Evolutionary conservation across 1,140 invertebrate genomes (phyloP).

Genomic region (Diabrotica virgifera): DNA sequence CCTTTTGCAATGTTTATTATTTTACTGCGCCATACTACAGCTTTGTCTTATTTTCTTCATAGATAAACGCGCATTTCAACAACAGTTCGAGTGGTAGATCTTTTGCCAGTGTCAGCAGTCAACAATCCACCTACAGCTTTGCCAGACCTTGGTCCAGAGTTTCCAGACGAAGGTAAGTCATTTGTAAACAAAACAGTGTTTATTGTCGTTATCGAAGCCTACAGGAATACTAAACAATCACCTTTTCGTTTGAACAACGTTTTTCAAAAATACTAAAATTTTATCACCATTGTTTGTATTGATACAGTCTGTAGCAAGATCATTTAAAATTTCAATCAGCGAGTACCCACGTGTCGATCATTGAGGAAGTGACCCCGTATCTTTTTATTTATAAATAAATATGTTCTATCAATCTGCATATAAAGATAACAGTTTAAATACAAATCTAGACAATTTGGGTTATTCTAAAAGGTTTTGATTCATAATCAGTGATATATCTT

Average conservation of each 20-base stretch:
- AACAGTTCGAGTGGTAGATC: slow-evolving; percentile 33
- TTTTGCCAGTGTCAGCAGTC: slow-evolving; percentile 34
- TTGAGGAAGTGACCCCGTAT: not conserved
- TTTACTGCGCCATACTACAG: slow-evolving; percentile 32
- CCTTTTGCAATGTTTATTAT: slow-evolving; percentile 29
- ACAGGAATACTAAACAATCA: no score
- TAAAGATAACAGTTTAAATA: no score
- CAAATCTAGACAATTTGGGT: no score
- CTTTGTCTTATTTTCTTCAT: slow-evolving; percentile 19
- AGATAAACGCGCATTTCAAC: slow-evolving; percentile 20
- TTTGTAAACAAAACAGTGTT: not conserved
- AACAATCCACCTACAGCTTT: slow-evolving; percentile 32
- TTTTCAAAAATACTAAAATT: no score
- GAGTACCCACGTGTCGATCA: not conserved
- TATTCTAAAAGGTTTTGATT: no score
- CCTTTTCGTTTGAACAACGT: no score
- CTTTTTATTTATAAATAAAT: not conserved
- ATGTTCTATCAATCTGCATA: not conserved
- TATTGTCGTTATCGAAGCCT: not conserved
- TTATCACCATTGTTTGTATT: no score
- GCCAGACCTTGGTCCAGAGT: slow-evolving; percentile 32
- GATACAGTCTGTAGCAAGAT: not conserved
- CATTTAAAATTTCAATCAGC: not conserved
- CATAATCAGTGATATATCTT: no score
- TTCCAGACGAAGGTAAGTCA: slow-evolving; percentile 35